Conservation (phyloP, 2,113 vertebrate genomes). For the Dasypus novemcinctus region DNA sequence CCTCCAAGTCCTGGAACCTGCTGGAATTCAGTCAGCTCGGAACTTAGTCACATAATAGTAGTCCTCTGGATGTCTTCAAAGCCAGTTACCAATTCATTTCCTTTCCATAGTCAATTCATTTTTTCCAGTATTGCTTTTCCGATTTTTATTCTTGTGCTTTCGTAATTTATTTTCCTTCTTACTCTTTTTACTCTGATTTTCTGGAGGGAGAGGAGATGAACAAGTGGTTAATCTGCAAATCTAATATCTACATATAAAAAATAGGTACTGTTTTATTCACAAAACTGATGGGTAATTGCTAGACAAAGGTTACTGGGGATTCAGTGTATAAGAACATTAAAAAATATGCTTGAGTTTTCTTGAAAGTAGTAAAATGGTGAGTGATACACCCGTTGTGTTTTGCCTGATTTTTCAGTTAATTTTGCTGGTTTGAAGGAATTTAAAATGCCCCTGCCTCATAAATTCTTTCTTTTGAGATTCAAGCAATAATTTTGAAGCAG, state of each 20-base stretch:
- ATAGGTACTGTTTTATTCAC: neutral
- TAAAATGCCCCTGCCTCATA: neutral
- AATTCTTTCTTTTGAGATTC: neutral
- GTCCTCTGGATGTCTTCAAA: neutral
- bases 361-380: neutral
- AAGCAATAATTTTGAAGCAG: neutral
- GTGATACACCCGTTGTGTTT: neutral
- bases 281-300: neutral
- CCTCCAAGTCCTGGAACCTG: neutral
- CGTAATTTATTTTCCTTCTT: neutral
- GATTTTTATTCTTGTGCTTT: neutral
- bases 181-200: neutral
- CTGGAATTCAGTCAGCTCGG: neutral
- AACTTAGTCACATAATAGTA: neutral
- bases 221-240: neutral
- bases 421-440: neutral
- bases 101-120: neutral
- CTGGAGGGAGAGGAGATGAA: neutral
- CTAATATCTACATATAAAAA: neutral
- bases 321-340: neutral
- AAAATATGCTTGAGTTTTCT: neutral
- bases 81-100: neutral
- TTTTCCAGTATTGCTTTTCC: neutral
- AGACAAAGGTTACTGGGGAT: neutral
- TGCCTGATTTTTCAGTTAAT: constrained; percentile 14